Evolutionary conservation across 1,140 invertebrate genomes (phyloP), one percentile per base, ranked within the genome.

Genomic region (Drosophila ohnishii): DNA sequence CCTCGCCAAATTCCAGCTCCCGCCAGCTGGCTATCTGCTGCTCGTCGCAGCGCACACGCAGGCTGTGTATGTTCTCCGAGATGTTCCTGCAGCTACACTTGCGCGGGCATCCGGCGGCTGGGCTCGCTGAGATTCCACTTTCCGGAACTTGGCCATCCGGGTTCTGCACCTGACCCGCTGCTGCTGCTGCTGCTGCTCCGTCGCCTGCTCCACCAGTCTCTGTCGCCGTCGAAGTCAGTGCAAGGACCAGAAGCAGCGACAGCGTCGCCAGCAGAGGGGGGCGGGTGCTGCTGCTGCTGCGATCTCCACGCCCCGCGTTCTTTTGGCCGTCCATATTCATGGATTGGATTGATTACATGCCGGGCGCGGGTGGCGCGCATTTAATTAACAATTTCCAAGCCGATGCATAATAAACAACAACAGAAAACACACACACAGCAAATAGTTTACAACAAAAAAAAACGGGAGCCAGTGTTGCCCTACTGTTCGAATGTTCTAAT

Each of bases 41-140:
- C 73, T 82, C 92, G 14, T 93, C 93, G 80, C 93, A 93, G 39
- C 90, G 90, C 53, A 93, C 88, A 67, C 92, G 92, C n/a, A 93
- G 72, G 55, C 79, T 89, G 57, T 92, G 78, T 25, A 76, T 86
- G 53, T 88, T 92, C 28, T 90, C 78, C n/a, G 79, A 79, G 19
- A 77, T 75, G 39, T 77, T 86, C 40, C 76, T 85, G 67, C 91
- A 92, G 51, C 59, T 81, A 59, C 91, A 92, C 51, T 79, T 91
- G 39, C 78, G 78, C 10, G 91, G 91, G 53, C 91, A 55, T 19
- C 51, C 51, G 89, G 76, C 55, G 45, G 74, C 48, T 47, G 39
- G 28, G 1, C 14, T 1, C 7, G 64, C 19, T 6, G 39, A 6
- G 16, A 34, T 58, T 14, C 19, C 16, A 19, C 62, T 19, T n/a